These are phyloP conservation scores for Diarsia rubi DNA, from an alignment of 2,888 invertebrate genomes.

Conservation along the genomic window DNA sequence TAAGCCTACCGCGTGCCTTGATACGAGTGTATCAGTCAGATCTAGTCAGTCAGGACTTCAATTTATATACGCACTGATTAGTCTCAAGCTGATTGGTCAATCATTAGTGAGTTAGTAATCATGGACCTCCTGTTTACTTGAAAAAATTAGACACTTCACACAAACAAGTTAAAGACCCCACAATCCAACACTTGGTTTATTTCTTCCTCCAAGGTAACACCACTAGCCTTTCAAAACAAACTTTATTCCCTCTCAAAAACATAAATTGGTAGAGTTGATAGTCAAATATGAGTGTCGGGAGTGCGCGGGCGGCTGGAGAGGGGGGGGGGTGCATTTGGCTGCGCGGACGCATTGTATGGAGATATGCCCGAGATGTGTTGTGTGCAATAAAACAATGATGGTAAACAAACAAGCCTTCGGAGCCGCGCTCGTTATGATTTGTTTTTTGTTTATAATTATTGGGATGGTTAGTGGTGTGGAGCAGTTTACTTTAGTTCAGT, in stretches of 20 bases:
- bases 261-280: slow-evolving; percentile 56
- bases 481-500: not conserved
- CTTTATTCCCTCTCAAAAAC: slow-evolving; percentile 45
- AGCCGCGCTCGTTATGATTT: slow-evolving; percentile 68
- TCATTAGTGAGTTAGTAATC: not conserved
- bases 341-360: slow-evolving; percentile 70
- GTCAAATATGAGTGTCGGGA: slow-evolving; percentile 61
- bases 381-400: slow-evolving; percentile 77
- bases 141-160: slow-evolving; percentile 24
- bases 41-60: no score
- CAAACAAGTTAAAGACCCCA: slow-evolving; percentile 4
- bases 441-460: slow-evolving; percentile 52
- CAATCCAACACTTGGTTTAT: slow-evolving; percentile 36
- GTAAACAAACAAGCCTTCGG: slow-evolving; percentile 79
- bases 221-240: slow-evolving; percentile 26
- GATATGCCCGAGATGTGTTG: slow-evolving; percentile 62
- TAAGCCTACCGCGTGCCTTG: no score
- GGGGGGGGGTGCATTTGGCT: slow-evolving; percentile 48
- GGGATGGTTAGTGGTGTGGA: slow-evolving; percentile 32
- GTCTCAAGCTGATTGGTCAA: not conserved
- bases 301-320: slow-evolving; percentile 53
- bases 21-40: no score
- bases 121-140: not conserved
- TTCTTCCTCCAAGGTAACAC: slow-evolving; percentile 46
- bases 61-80: no score